Percentiles rank a stretch among this genome's conserved stretches.
Conservation (phyloP, 37 sponge, comb jelly and placozoan species). For the Mnemiopsis leidyi region DNA sequence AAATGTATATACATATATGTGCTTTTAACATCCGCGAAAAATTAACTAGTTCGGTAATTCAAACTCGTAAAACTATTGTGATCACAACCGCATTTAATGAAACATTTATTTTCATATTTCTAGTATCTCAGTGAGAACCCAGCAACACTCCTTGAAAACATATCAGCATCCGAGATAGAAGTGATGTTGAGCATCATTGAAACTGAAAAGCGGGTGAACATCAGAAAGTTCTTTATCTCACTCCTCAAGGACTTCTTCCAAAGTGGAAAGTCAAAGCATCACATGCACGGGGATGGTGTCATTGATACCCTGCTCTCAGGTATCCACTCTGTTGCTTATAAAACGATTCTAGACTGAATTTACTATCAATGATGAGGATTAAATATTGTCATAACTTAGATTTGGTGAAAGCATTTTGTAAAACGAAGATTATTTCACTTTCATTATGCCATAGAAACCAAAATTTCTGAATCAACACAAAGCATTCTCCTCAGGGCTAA, state of each 20-base stretch:
- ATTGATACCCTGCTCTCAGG: conserved; percentile 40
- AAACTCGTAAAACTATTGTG: too few relatives aligned
- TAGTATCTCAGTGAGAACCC: not conserved
- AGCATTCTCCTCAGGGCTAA: too few relatives aligned
- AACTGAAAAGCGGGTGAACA: not conserved
- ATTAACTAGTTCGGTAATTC: too few relatives aligned
- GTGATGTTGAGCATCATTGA: conserved; percentile 34
- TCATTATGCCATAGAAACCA: too few relatives aligned
- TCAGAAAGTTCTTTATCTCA: conserved; percentile 20
- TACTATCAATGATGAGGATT: too few relatives aligned
- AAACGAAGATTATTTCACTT: too few relatives aligned
- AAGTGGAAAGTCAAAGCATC: conserved; percentile 24
- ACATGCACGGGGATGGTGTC: not conserved
- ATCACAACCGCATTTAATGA: too few relatives aligned
- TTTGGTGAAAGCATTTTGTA: too few relatives aligned
- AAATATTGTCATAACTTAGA: too few relatives aligned
- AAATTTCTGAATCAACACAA: too few relatives aligned
- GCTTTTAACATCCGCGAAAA: too few relatives aligned
- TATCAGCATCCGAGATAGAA: conserved; percentile 27
- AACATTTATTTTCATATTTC: not conserved
- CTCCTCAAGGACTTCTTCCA: conserved; percentile 15
- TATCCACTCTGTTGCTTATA: not conserved
- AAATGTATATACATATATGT: too few relatives aligned
- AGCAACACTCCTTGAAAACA: not conserved
- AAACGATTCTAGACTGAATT: not conserved